Base-by-base conservation (phyloP, 2,797 vertebrate genomes). In the Hippoglossus hippoglossus region DNA sequence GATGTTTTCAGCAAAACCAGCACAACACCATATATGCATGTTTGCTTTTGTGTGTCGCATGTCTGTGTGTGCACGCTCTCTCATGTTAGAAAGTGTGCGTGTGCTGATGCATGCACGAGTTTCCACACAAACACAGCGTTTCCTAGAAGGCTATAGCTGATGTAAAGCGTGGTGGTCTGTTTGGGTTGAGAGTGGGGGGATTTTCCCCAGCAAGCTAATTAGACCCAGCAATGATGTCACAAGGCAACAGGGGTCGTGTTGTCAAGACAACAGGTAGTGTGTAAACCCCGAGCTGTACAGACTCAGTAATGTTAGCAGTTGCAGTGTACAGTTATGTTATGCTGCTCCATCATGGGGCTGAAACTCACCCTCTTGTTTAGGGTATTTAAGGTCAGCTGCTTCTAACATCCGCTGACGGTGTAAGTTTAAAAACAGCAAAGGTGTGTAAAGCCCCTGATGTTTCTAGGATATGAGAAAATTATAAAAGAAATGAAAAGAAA, bases 191-290 rank as follows among this genome's bases (percentile, higher is more conserved):
- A 73, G 80, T 9, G 78, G 87, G 78, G 87, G 87, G 81, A 81
- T 86, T 91, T 93, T 90, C 87, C 84, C 78, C 71, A 65, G 84
- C 80, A 87, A 60, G 60, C 54, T 90, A 88, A 92, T 92, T 89
- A 85, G 86, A 86, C 49, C 73, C 87, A 89, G 84, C 25, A 41
- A 79, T 93, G 91, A 93, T 92, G 89, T 93, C 87, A 91, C 67
- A 68, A 83, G 75, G 80, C 81, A 82, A 71, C 71, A 31, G 65
- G 68, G 91, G 89, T 92, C 83, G 87, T 83, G 88, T 92, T 85
- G 90, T 90, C 84, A 91, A 66, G 89, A 58, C 85, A 53, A 91
- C 88, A 88, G 88, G 88, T 91, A 85, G 68, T 63, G 71, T 71
- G 71, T 82, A 86, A 87, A 89, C 71, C 52, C 63, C 60, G 72